Conservation (phyloP, 2,113 vertebrate genomes). For the Bungarus multicinctus region DNA sequence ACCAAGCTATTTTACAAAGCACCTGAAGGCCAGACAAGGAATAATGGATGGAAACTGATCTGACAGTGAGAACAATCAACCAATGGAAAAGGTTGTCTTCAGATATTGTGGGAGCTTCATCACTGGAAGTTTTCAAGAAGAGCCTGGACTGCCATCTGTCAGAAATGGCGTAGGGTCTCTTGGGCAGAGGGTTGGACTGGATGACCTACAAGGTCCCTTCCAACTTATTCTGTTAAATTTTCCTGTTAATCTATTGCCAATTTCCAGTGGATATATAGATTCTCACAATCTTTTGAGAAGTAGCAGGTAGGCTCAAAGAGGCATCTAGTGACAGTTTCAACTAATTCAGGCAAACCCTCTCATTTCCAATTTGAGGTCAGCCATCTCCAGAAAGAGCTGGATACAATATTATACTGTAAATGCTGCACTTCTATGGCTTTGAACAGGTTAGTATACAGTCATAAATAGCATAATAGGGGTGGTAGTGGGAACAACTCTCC, state of each 20-base stretch:
- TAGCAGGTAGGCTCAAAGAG: background rate
- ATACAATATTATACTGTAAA: background rate
- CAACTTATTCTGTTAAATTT: background rate
- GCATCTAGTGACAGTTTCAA: background rate
- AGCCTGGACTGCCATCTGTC: too few species aligned
- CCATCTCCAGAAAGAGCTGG: background rate
- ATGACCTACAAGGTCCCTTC: too few species aligned
- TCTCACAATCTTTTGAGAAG: background rate
- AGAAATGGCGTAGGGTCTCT: too few species aligned
- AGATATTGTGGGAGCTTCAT: too few species aligned
- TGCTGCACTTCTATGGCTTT: background rate
- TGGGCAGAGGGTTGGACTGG: too few species aligned
- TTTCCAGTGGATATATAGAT: background rate
- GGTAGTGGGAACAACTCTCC: background rate
- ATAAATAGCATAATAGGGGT: background rate
- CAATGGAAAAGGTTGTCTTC: too few species aligned
- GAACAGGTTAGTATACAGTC: background rate
- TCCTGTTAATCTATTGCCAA: background rate
- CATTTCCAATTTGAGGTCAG: background rate
- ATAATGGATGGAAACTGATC: too few species aligned
- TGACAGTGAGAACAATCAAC: too few species aligned
- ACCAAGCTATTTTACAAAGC: too few species aligned
- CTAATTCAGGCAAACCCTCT: background rate
- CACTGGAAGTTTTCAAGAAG: too few species aligned
- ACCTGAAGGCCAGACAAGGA: too few species aligned